Conservation (phyloP, 2,888 invertebrate genomes). For the Trichogramma evanescens region DNA sequence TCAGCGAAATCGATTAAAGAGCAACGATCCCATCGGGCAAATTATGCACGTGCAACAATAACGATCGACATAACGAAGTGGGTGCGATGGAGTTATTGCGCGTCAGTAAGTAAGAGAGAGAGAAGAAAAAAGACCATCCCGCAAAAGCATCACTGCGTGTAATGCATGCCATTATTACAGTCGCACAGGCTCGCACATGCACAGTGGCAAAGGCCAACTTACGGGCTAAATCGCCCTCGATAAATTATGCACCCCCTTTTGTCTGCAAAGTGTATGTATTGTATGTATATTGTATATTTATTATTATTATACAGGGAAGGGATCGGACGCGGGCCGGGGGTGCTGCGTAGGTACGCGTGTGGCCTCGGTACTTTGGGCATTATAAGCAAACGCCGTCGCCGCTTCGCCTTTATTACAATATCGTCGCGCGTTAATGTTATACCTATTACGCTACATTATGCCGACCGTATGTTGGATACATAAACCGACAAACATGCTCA, state of each 20-base stretch:
- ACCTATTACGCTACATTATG: conserved; percentile 44
- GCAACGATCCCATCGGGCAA: conserved; percentile 20
- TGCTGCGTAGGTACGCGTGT: neutral
- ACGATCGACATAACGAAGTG: neutral
- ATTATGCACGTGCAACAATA: conserved; percentile 4
- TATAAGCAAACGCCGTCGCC: conserved; percentile 31
- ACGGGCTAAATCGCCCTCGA: conserved; percentile 30
- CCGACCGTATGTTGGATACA: conserved; percentile 38
- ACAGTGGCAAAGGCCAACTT: conserved; percentile 1
- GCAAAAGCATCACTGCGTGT: conserved; percentile 23
- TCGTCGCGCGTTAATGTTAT: conserved; percentile 42
- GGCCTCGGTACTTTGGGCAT: conserved; percentile 16
- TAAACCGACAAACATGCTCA: conserved; percentile 1
- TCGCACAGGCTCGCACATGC: neutral
- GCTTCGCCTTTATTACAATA: conserved; percentile 43
- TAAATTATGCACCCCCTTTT: conserved; percentile 45
- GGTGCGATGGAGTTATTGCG: neutral
- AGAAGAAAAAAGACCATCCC: neutral
- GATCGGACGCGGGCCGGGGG: neutral
- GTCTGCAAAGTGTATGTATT: too few species aligned
- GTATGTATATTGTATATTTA: neutral
- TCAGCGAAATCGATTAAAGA: conserved; percentile 16
- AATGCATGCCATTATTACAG: conserved; percentile 32
- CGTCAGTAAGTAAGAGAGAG: too few species aligned
- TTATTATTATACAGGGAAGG: conserved; percentile 22